Evolutionary conservation across 2,888 invertebrate genomes (phyloP), one percentile per base, ranked within the genome.

Genomic region (Chelonus formosanus): DNA sequence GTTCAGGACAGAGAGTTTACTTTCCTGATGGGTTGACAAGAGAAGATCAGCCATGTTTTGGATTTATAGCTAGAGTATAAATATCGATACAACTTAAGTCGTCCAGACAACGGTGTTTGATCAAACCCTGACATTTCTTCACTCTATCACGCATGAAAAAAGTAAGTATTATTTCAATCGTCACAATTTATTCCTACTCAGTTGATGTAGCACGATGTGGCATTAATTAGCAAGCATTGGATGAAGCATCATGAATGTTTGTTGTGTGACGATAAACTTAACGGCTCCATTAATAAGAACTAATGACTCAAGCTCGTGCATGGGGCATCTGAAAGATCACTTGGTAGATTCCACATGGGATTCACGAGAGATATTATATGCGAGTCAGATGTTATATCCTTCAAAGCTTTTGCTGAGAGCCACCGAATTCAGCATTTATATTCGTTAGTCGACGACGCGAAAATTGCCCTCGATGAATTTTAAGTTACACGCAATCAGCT

Each of bases 1-100:
- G 82, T 93, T 93, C 59, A 91, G 86, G 61, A 86, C 87, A 32
- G 87, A 87, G 48, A 91, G 82, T 71, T 80, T 81, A 53, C 86
- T 86, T 68, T 88, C 88, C 57, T 87, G 87, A 4, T 84, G 80
- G 43, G 70, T 71, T 32, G 71, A 62, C 31, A 74, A 56, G 34
- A 76, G 64, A 56, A 69, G 76, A 65, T 80, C 77, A 53, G 81
- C 74, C 83, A 83, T 83, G 59, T 67, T 70, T 64, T 54, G 8
- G 32, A 31, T 54, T 6, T 40, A 6, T 40, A 5, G 6, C 40
- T 4, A 40, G 20, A 36, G 35, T 4, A 4, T 3, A 35, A 47
- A 58, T 58, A 58, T 58, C 47, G 58, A 58, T 10, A 32, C 58
- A 58, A 58, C 58, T 58, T 10, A 35, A 56, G 56, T 56, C 44